These are phyloP conservation scores for Hippopotamus amphibius DNA, from an alignment of 2,113 vertebrate species.

Conservation along the genomic window DNA sequence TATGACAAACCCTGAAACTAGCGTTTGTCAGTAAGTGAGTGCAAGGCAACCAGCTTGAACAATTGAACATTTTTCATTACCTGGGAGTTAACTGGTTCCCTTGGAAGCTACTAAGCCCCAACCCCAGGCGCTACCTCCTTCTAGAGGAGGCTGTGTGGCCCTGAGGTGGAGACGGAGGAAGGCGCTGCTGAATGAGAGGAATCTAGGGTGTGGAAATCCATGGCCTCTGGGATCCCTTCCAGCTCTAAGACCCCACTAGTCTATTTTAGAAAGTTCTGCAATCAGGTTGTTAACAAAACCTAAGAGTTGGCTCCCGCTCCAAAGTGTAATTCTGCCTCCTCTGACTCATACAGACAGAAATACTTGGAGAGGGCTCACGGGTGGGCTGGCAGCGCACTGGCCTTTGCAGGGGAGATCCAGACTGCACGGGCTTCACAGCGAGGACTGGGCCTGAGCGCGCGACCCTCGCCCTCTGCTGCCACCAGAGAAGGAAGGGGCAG, in stretches of 20 bases:
- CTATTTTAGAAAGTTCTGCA: conserved; percentile 72
- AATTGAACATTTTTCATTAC: background rate
- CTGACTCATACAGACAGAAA: conserved; percentile 70
- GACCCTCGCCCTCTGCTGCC: background rate
- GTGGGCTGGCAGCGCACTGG: background rate
- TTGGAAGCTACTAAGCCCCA: background rate
- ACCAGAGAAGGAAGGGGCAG: background rate
- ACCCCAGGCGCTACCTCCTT: background rate
- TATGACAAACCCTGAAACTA: background rate
- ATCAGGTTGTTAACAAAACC: conserved; percentile 62
- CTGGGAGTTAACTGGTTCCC: background rate
- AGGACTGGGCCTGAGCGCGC: background rate
- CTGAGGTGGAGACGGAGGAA: background rate
- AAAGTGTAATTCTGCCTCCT: conserved; percentile 53
- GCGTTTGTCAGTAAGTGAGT: background rate
- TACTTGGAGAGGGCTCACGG: background rate
- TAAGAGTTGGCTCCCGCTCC: conserved; percentile 56
- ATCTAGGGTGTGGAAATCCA: background rate
- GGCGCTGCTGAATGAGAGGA: background rate
- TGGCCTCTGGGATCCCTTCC: conserved; percentile 61
- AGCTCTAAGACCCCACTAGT: conserved; percentile 38
- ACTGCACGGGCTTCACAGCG: background rate
- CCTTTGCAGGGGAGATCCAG: background rate
- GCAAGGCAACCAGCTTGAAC: background rate
- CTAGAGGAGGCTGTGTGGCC: background rate